Conservation (phyloP, 2,888 invertebrate species). For the Melanophora roralis region DNA sequence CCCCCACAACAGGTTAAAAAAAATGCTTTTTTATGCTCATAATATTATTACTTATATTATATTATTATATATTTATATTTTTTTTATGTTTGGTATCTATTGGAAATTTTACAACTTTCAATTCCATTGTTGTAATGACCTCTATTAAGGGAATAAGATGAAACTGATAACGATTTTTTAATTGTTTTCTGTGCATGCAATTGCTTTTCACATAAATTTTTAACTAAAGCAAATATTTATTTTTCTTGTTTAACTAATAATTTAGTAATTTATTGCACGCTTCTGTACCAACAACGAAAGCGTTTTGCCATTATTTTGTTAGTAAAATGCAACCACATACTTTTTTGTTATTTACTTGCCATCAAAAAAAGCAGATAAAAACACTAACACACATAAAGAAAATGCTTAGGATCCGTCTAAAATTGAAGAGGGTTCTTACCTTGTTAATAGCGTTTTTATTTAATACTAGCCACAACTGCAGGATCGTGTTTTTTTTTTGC, state of each 20-base stretch:
- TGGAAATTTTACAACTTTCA: too few species aligned
- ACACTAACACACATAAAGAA: background rate
- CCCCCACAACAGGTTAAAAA: too few species aligned
- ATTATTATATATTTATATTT: too few species aligned
- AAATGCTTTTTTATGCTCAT: too few species aligned
- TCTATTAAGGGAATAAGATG: too few species aligned
- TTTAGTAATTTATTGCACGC: conserved; percentile 17
- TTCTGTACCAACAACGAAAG: background rate
- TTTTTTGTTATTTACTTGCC: too few species aligned
- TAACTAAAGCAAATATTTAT: background rate
- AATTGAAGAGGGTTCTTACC: conserved; percentile 38
- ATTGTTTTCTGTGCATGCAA: background rate
- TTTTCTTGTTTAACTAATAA: background rate
- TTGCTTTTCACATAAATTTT: background rate
- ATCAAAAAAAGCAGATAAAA: background rate
- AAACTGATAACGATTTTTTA: conserved; percentile 2
- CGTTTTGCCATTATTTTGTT: background rate
- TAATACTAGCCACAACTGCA: conserved; percentile 36
- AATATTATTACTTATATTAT: too few species aligned
- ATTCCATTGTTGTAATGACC: too few species aligned
- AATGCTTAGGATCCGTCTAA: conserved; percentile 34
- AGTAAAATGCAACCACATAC: too few species aligned
- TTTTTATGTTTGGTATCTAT: too few species aligned
- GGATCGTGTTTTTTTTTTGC: conserved; percentile 57
- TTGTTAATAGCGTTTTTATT: conserved; percentile 37